Evolutionary conservation across 2,888 invertebrate genomes (phyloP).

Genomic region (Dromius quadrimaculatus): DNA sequence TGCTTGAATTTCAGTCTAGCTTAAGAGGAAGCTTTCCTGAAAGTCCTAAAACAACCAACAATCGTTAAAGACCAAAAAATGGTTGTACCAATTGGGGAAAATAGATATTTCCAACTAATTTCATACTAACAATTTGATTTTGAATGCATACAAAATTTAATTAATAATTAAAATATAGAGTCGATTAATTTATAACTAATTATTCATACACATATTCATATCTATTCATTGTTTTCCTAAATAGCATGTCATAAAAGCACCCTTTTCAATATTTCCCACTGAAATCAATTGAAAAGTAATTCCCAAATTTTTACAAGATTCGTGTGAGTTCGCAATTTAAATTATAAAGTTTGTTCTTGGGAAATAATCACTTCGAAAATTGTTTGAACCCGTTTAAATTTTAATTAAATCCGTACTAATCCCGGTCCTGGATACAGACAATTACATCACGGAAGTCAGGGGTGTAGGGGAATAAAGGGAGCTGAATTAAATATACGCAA

Average conservation of each 20-base stretch:
- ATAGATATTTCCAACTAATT: too few species aligned
- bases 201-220: slow-evolving; percentile 39
- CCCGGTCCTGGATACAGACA: slow-evolving; percentile 52
- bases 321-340: slow-evolving; percentile 47
- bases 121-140: slow-evolving; percentile 23
- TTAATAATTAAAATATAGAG: slow-evolving; percentile 37
- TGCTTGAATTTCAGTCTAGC: too few species aligned
- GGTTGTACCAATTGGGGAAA: too few species aligned
- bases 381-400: slow-evolving; percentile 52
- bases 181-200: slow-evolving; percentile 37
- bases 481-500: slow-evolving; percentile 55
- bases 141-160: slow-evolving; percentile 41
- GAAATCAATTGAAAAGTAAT: slow-evolving; percentile 24
- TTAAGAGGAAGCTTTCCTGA: too few species aligned
- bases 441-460: slow-evolving; percentile 52
- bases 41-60: too few species aligned
- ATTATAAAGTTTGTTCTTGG: slow-evolving; percentile 50
- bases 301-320: slow-evolving; percentile 41
- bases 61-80: too few species aligned
- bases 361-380: slow-evolving; percentile 52
- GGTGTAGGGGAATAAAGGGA: slow-evolving; percentile 36
- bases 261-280: not conserved
- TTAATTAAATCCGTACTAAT: slow-evolving; percentile 52
- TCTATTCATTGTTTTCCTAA: slow-evolving; percentile 41
- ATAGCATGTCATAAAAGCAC: slow-evolving; percentile 32